Base-by-base conservation (phyloP, 1,140 invertebrate genomes). In the Neodiprion virginianus region DNA sequence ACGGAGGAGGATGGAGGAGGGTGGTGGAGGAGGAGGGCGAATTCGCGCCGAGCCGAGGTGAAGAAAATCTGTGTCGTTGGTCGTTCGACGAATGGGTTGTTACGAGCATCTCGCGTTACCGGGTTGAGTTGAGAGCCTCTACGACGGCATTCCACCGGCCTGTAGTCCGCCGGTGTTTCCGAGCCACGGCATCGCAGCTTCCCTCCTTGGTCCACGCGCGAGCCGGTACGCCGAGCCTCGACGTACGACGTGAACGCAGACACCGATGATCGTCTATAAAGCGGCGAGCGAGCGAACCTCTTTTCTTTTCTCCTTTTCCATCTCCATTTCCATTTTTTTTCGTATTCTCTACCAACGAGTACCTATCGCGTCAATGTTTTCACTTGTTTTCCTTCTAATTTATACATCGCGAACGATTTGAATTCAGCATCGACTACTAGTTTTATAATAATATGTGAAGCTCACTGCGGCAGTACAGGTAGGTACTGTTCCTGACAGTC, bases 91-190 rank as follows among this genome's bases (percentile, higher is more conserved):
- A 40, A 40, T 40, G 28, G 28, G 28, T 40, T 40, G 28, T 40
- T 40, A 40, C 5, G 28, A 40, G 28, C 28, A 40, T 40, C 28
- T 40, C 28, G 28, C 53, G n/a, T 61, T 61, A 61, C 53, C 8
- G 53, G 53, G 53, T 79, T 85, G 82, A 86, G 86, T 88, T 88
- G 87, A 88, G 87, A 86, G 86, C 87, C 87, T 86, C 86, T 88
- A 87, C 79, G 83, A 87, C 86, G 82, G 85, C 87, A 88, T 88
- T 88, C 87, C 87, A 86, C 72, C 78, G 81, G 81, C 76, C 83
- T 85, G 83, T 85, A 84, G 81, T 79, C 83, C 80, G 80, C 83
- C 80, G 80, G 80, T 83, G 82, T 80, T 81, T 80, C 77, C 79
- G 77, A 80, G 78, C 77, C 80, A 68, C 72, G 76, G 68, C 50